phyloP scores from a whole-genome alignment of 1,140 invertebrate species.

The Ganaspis sp. region DNA sequence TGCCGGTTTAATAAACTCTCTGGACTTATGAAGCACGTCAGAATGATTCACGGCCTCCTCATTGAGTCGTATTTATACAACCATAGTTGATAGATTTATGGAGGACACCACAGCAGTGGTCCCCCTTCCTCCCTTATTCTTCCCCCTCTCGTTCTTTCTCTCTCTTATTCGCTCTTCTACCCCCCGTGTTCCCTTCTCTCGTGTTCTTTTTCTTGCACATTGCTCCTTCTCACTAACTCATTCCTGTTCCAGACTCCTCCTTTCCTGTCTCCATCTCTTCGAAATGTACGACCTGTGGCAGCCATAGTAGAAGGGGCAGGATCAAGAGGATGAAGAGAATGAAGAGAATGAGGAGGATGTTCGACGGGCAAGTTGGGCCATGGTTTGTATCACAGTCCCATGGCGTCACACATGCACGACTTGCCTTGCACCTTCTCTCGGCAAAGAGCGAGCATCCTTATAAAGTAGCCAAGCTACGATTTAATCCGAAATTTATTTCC shows the following conservation, averaged over 20 bases:
- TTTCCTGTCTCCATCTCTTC: slow-evolving; percentile 33
- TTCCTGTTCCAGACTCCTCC: slow-evolving; percentile 38
- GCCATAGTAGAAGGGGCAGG: slow-evolving; percentile 25
- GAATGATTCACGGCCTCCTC: slow-evolving; percentile 77
- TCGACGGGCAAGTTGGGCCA: slow-evolving; percentile 32
- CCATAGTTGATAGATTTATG: slow-evolving; percentile 77
- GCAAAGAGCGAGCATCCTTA: slow-evolving; percentile 58
- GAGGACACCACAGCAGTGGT: slow-evolving; percentile 75
- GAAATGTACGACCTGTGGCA: slow-evolving; percentile 32
- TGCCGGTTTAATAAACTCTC: slow-evolving; percentile 78
- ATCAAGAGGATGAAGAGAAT: background rate
- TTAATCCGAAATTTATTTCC: slow-evolving; percentile 77
- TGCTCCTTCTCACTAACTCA: slow-evolving; percentile 51
- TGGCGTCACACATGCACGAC: slow-evolving; percentile 49
- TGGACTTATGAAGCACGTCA: slow-evolving; percentile 78
- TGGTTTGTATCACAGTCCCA: slow-evolving; percentile 44
- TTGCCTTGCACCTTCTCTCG: slow-evolving; percentile 51
- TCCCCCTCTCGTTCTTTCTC: slow-evolving; percentile 16
- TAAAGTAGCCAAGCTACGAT: slow-evolving; percentile 76
- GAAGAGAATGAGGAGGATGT: background rate
- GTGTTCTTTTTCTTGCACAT: slow-evolving; percentile 49
- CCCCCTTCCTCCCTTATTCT: slow-evolving; percentile 58
- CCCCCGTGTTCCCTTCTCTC: slow-evolving; percentile 52
- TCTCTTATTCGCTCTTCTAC: slow-evolving; percentile 33
- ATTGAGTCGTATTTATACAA: slow-evolving; percentile 78